Percentiles rank a stretch among this genome's conserved stretches.
phyloP scores from a whole-genome alignment of 2,113 vertebrate species.

The Rutilus rutilus region DNA sequence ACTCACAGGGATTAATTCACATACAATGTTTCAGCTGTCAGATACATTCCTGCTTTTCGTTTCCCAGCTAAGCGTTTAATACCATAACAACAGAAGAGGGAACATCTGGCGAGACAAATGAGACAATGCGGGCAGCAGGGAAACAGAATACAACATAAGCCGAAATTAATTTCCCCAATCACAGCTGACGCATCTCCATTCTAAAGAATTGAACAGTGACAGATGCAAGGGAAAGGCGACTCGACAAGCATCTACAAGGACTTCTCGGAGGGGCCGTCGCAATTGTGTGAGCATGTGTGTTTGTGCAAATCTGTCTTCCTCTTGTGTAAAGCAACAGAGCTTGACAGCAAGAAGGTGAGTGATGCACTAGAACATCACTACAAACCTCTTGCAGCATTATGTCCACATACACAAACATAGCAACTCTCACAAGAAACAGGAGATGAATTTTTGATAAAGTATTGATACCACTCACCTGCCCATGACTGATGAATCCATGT shows the following conservation, averaged over 20 bases:
- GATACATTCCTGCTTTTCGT: slow-evolving; percentile 31
- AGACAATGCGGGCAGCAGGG: slow-evolving; percentile 23
- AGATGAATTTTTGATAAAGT: background rate
- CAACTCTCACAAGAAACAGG: background rate
- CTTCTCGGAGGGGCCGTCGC: background rate
- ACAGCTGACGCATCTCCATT: slow-evolving; percentile 32
- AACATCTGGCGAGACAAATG: slow-evolving; percentile 36
- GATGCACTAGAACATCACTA: background rate
- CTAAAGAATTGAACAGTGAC: slow-evolving; percentile 31
- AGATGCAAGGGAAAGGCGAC: background rate
- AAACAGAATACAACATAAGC: slow-evolving; percentile 33
- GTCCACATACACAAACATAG: slow-evolving; percentile 16
- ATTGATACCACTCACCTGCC: slow-evolving; percentile 79
- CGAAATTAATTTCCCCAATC: slow-evolving; percentile 49
- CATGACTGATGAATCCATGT: slow-evolving; percentile 91
- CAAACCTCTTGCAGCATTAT: slow-evolving; percentile 19
- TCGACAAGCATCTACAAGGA: slow-evolving; percentile 7
- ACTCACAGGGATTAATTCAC: slow-evolving; percentile 45
- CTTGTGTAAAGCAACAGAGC: background rate
- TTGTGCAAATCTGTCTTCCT: slow-evolving; percentile 9
- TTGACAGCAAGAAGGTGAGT: slow-evolving; percentile 25
- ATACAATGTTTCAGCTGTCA: slow-evolving; percentile 35
- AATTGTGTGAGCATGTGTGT: background rate
- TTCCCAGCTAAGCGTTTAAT: slow-evolving; percentile 33
- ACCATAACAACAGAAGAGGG: slow-evolving; percentile 42